Evolutionary conservation across 2,888 invertebrate genomes (phyloP).

Genomic region (Noctuana brunneofusca): DNA sequence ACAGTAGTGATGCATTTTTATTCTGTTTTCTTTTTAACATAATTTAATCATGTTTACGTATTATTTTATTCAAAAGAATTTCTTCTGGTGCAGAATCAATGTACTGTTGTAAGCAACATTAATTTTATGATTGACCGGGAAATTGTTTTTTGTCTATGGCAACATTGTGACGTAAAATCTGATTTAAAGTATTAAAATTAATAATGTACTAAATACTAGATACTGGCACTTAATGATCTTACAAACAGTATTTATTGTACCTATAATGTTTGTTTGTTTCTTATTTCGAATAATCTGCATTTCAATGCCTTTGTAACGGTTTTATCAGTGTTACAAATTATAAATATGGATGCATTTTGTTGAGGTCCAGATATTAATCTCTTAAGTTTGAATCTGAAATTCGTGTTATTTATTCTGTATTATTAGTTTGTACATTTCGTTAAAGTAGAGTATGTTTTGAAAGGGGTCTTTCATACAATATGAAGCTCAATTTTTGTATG

Average conservation of each 20-base stretch:
- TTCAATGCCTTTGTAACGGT: constrained; percentile 11
- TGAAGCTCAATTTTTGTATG: constrained; percentile 25
- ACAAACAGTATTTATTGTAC: constrained; percentile 5
- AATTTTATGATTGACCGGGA: not conserved
- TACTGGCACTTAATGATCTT: constrained; percentile 5
- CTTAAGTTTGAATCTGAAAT: constrained; percentile 47
- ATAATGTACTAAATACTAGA: not conserved
- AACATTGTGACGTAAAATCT: constrained; percentile 2
- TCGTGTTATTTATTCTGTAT: constrained; percentile 45
- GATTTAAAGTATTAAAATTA: not conserved
- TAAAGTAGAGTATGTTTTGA: constrained; percentile 6
- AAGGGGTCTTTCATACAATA: constrained; percentile 18
- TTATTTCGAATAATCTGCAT: constrained; percentile 14
- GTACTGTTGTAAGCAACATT: not conserved
- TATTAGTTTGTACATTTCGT: constrained; percentile 27
- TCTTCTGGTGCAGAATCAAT: not conserved
- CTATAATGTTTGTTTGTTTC: not conserved
- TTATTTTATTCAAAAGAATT: constrained; percentile 25
- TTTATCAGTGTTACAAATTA: not conserved
- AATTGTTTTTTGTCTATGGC: not conserved
- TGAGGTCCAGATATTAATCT: constrained; percentile 49
- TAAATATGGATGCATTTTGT: constrained; percentile 41
- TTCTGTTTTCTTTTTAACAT: constrained; percentile 35
- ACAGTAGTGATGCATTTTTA: constrained; percentile 26
- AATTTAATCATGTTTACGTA: constrained; percentile 40